Percentiles rank a stretch among this genome's conserved stretches.
phyloP scores from a whole-genome alignment of 2,888 invertebrate species.

The Oligia latruncula region DNA sequence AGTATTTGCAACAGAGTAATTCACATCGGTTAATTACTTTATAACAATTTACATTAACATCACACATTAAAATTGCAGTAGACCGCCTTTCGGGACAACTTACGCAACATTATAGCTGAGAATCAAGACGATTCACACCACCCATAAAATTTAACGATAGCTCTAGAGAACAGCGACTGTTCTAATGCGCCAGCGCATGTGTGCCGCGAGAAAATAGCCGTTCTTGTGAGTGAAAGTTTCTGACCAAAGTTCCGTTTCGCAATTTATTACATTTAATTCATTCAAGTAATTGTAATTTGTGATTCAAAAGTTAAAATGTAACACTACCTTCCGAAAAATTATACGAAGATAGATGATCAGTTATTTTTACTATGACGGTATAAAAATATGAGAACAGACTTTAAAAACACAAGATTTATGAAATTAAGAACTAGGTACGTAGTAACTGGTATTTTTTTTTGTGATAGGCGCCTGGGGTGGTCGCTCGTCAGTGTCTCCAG shows the following conservation, averaged over 20 bases:
- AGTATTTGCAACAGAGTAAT: slow-evolving; percentile 39
- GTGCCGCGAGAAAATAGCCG: slow-evolving; percentile 82
- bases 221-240: slow-evolving; percentile 87
- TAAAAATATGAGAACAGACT: slow-evolving; percentile 27
- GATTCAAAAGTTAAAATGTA: slow-evolving; percentile 3
- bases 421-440: slow-evolving; percentile 2
- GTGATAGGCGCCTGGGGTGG: slow-evolving; percentile 87
- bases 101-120: slow-evolving; percentile 73
- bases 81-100: slow-evolving; percentile 58
- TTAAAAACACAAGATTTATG: slow-evolving; percentile 15
- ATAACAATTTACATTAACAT: slow-evolving; percentile 57
- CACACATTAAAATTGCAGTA: slow-evolving; percentile 38
- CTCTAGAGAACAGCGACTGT: slow-evolving; percentile 72
- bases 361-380: slow-evolving; percentile 5
- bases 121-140: slow-evolving; percentile 71
- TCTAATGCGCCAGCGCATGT: slow-evolving; percentile 73
- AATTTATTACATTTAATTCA: slow-evolving; percentile 78
- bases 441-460: slow-evolving; percentile 9
- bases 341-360: neutral
- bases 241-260: slow-evolving; percentile 84
- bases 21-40: slow-evolving; percentile 43
- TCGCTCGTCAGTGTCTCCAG: slow-evolving; percentile 88
- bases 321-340: neutral
- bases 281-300: slow-evolving; percentile 55
- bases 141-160: slow-evolving; percentile 81